Evolutionary conservation across 1,140 invertebrate genomes (phyloP).

Genomic region (Lucilia sericata): DNA sequence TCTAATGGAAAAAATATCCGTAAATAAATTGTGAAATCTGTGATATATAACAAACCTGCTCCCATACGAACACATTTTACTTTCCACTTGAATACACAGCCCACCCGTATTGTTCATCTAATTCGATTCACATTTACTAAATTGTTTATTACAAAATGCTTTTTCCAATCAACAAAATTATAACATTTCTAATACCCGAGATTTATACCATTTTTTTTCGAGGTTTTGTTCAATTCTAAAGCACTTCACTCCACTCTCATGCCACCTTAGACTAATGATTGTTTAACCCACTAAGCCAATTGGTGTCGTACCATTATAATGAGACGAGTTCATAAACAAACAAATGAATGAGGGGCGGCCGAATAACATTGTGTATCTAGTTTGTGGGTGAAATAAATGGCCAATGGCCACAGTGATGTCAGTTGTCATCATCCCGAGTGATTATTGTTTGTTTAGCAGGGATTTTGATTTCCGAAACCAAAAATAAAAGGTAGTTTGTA

Average conservation of each 20-base stretch:
- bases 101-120: not conserved
- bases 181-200: constrained; percentile 32
- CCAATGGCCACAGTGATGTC: not conserved
- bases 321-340: too few relatives aligned
- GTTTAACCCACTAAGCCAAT: constrained; percentile 7
- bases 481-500: too few relatives aligned
- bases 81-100: not conserved
- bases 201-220: not conserved
- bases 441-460: constrained; percentile 32
- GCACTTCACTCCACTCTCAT: not conserved
- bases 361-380: not conserved
- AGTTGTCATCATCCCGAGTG: constrained; percentile 36
- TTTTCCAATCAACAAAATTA: constrained; percentile 40
- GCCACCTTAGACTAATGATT: not conserved
- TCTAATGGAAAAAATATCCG: too few relatives aligned
- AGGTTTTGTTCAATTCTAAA: not conserved
- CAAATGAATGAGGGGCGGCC: not conserved
- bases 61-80: not conserved
- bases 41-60: too few relatives aligned
- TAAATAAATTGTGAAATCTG: too few relatives aligned
- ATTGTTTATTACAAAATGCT: constrained; percentile 39
- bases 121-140: constrained; percentile 32
- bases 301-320: too few relatives aligned
- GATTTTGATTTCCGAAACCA: not conserved
- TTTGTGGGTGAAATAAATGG: not conserved